Base-by-base conservation (phyloP, 1,140 invertebrate species). In the Apis laboriosa region DNA sequence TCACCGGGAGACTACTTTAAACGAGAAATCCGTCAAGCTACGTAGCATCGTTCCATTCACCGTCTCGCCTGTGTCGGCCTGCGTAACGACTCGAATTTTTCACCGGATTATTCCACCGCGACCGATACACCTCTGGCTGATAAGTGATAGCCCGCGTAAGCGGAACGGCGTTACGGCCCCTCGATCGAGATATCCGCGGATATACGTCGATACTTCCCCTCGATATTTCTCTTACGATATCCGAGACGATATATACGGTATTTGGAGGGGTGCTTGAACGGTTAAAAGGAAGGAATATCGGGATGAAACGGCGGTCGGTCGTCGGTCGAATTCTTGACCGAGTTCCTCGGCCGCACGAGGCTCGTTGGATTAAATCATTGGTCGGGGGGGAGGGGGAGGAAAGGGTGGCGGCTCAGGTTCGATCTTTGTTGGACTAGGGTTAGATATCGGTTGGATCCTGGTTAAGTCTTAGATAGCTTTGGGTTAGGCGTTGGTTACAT, bases 41-140 rank as follows among this genome's bases (percentile, higher is more conserved):
- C 66, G 28, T 58, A 43, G 71, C 75, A 71, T 86, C 73, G 51
- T 83, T 78, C 71, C 56, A 64, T 24, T 2, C 55, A 17, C 19
- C 73, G 34, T 19, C 64, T 64, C 66, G 71, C 53, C 55, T 72
- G 55, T 56, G 75, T 58, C 71, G 86, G 60, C 67, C 34, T 66
- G 85, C 56, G 66, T 77, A 74, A 86, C 76, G 56, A 77, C 66
- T 68, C 68, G 77, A 80, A 87, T 86, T 86, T 86, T 79, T 86
- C 84, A 75, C 64, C 34, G 34, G 34, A 43, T 43, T 43, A 43
- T 43, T 43, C 34, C 34, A 43, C 34, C 34, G 34, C 34, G 34
- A 43, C 34, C 34, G 34, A 43, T 43, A 43, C 34, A 43, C 34
- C 5, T 43, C 34, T 4, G 2, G 34, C 34, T 34, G 34, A 5